Evolutionary conservation across 2,797 vertebrate genomes (phyloP).

Genomic region (Onychomys torridus): DNA sequence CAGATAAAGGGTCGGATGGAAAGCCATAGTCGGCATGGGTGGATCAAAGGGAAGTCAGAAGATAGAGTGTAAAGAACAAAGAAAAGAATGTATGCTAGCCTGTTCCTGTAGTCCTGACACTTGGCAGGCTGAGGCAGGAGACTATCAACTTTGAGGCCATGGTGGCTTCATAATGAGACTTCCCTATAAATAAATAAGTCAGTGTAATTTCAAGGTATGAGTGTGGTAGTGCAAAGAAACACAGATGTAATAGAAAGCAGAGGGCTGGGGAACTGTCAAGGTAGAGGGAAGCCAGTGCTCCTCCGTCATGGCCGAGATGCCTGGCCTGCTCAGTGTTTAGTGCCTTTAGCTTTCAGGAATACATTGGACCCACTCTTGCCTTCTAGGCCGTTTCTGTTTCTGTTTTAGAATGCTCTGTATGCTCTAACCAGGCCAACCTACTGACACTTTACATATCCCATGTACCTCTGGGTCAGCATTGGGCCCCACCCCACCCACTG

Average conservation of each 20-base stretch:
- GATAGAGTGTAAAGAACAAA: background rate
- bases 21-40: background rate
- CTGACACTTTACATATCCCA: background rate
- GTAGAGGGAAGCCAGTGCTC: background rate
- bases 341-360: background rate
- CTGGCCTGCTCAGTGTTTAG: background rate
- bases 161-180: background rate
- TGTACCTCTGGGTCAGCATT: background rate
- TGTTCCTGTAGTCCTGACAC: background rate
- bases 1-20: background rate
- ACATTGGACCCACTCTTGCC: background rate
- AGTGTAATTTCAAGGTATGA: background rate
- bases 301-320: background rate
- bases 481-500: background rate
- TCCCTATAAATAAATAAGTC: background rate
- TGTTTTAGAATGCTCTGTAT: background rate
- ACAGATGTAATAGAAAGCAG: background rate
- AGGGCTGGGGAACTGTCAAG: background rate
- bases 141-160: background rate
- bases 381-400: conserved; percentile 12
- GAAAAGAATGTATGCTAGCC: background rate
- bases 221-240: background rate
- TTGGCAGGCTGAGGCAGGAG: background rate
- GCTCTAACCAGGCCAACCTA: background rate
- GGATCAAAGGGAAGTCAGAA: background rate